These are phyloP conservation scores for Aculops lycopersici DNA, from an alignment of 1,140 invertebrate species.

Conservation along the genomic window DNA sequence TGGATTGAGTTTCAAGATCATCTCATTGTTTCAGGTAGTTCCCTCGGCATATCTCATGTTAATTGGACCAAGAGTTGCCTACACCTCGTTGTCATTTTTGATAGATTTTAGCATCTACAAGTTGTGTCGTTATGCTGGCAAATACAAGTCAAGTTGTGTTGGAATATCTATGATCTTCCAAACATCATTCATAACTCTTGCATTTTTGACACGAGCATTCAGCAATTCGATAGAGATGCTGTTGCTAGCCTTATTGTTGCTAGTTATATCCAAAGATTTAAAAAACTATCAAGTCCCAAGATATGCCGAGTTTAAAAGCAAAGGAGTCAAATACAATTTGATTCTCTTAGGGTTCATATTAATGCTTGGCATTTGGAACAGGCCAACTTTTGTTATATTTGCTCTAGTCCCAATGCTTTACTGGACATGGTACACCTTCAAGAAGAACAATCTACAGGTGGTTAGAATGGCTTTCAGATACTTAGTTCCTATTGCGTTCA, in stretches of 20 bases:
- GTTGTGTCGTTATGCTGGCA: not conserved
- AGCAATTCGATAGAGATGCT: not conserved
- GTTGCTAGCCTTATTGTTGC: not conserved
- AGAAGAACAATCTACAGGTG: not conserved
- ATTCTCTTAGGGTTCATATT: not conserved
- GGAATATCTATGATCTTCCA: not conserved
- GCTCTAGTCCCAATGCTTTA: not conserved
- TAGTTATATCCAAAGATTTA: not conserved
- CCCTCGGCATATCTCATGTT: not conserved
- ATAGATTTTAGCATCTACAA: not conserved
- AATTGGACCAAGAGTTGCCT: not conserved
- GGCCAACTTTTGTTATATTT: not conserved
- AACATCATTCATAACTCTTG: not conserved
- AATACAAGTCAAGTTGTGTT: not conserved
- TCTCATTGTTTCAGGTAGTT: conserved; percentile 13
- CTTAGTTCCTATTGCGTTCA: not conserved
- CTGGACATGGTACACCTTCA: not conserved
- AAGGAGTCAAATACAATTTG: not conserved
- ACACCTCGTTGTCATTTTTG: not conserved
- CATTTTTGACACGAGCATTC: not conserved
- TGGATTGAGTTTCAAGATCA: conserved; percentile 30
- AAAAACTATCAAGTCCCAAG: not conserved
- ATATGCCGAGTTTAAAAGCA: not conserved
- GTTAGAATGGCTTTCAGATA: not conserved
- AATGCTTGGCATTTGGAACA: not conserved